Conservation (phyloP, 2,113 vertebrate species). For the Zonotrichia leucophrys region DNA sequence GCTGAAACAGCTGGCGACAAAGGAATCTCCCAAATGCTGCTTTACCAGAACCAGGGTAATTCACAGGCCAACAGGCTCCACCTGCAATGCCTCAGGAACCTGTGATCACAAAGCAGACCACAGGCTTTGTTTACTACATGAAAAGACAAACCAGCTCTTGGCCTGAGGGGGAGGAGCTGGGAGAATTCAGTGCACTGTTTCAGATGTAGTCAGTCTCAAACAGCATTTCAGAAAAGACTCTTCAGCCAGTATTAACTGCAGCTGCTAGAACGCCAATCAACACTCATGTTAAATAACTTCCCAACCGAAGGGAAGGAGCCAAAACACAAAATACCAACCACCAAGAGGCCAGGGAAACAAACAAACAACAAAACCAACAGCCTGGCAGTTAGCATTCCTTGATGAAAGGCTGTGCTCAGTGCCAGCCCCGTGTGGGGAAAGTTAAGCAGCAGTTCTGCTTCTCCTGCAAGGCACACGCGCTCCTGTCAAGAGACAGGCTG, state of each 20-base stretch:
- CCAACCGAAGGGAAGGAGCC: neutral
- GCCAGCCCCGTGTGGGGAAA: neutral
- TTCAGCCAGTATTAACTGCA: neutral
- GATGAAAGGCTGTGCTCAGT: neutral
- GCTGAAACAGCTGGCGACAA: neutral
- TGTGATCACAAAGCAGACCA: neutral
- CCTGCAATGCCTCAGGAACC: neutral
- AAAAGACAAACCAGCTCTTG: neutral
- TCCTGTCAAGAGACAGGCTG: conserved; percentile 15
- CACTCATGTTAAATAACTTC: neutral
- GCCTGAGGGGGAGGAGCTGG: neutral
- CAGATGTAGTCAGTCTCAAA: neutral
- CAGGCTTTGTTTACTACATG: neutral
- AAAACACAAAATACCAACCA: neutral
- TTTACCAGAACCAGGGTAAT: neutral
- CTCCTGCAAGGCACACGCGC: neutral
- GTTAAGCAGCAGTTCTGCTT: neutral
- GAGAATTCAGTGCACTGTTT: neutral
- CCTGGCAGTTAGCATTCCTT: neutral
- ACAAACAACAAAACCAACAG: neutral
- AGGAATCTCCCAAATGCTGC: neutral
- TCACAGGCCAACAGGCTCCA: neutral
- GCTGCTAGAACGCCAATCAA: neutral
- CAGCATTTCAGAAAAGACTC: neutral
- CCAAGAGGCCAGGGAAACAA: neutral